Base-by-base conservation (phyloP, 2,888 invertebrate genomes). In the Agrochola litura region DNA sequence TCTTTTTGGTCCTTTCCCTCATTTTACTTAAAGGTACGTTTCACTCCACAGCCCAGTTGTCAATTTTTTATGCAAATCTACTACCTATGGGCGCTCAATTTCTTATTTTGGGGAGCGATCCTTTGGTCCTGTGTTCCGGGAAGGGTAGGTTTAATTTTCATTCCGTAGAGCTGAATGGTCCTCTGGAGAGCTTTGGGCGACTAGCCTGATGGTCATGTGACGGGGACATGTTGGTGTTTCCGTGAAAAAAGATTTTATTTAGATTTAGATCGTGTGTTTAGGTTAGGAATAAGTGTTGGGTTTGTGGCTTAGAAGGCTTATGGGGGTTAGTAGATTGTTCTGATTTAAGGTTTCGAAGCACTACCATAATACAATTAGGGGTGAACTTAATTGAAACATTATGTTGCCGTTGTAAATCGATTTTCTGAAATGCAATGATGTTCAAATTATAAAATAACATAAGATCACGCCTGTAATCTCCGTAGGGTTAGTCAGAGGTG, bases 1-100 rank as follows among this genome's bases (percentile, higher is more conserved):
- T 25, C 30, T 30, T 25, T 56, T 52, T 37, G 49, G 78, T 81
- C 82, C 69, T 85, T 77, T 72, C 43, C 74, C 82, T 81, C 70
- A 83, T 85, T 86, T 85, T 82, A 87, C 85, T 87, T 88, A 83
- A 86, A 85, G 73, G 61, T 78, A 79, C 73, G 10, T 73, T 73
- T 73, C 79, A 84, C 68, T 88, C 66, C 85, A 86, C 85, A 84
- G 88, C 89, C 87, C 89, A 88, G 87, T 92, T 92, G 92, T 92
- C 91, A 93, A 92, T 93, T 92, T 93, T 93, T 93, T 92, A 95
- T 93, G 93, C 90, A 92, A 93, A 94, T 93, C 87, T 84, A 73
- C 88, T 90, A 89, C 90, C 90, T 91, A 91, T 90, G 91, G 89
- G 88, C 87, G 90, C 92, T 92, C 91, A 91, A 91, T 93, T 91